Evolutionary conservation across 37 sponge, comb jelly and placozoan genomes (phyloP).

Genomic region (Haliclona indistincta): DNA sequence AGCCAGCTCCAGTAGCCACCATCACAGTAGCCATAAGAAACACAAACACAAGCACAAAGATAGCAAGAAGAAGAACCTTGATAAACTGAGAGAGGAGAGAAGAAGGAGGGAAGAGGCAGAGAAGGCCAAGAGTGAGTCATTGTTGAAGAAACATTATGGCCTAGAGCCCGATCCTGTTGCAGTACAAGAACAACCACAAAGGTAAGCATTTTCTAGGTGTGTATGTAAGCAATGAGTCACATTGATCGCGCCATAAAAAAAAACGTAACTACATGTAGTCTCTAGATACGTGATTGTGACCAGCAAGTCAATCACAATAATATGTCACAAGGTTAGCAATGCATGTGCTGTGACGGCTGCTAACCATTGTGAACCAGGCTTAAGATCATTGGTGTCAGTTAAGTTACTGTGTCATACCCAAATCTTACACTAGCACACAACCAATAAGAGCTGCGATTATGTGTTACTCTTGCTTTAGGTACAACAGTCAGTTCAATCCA

Average conservation of each 20-base stretch:
- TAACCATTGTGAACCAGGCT: too few relatives aligned
- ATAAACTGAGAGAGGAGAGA: conserved; percentile 68
- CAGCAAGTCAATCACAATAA: not conserved
- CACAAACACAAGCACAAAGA: conserved; percentile 24
- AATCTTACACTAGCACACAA: too few relatives aligned
- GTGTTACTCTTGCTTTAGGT: conserved; percentile 12
- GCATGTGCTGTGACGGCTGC: not conserved
- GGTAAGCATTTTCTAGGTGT: conserved; percentile 1
- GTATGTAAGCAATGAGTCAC: not conserved
- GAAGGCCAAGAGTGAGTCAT: conserved; percentile 30
- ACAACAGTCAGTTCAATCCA: conserved; percentile 84
- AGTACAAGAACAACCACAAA: conserved; percentile 34
- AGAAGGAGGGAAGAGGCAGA: conserved; percentile 71
- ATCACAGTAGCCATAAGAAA: not conserved
- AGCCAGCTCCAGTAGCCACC: not conserved
- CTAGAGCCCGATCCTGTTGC: not conserved
- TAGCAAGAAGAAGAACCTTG: conserved; percentile 16
- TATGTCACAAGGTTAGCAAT: too few relatives aligned
- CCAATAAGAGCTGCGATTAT: too few relatives aligned
- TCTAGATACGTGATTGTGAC: conserved; percentile 6
- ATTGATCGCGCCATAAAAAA: too few relatives aligned
- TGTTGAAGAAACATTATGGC: conserved; percentile 40
- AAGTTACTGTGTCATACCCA: too few relatives aligned
- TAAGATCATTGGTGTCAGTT: too few relatives aligned
- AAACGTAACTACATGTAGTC: too few relatives aligned